Percentiles rank a stretch among this genome's conserved stretches.
Conservation (phyloP, 2,113 vertebrate genomes). For the Bostrychus sinensis region DNA sequence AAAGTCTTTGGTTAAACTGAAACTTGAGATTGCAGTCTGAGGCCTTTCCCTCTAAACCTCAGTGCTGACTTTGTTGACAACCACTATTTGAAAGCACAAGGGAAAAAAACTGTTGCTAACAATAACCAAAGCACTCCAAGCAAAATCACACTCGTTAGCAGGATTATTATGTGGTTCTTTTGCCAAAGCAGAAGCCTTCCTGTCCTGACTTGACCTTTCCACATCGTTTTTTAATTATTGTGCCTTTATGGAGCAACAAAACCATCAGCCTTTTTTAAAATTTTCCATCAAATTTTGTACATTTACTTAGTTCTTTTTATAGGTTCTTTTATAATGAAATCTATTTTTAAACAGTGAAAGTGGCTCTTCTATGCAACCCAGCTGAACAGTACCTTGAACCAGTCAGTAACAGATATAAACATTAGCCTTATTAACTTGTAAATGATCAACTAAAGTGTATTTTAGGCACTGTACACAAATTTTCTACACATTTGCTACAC, state of each 20-base stretch:
- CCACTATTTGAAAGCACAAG: slow-evolving; percentile 34
- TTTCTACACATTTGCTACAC: slow-evolving; percentile 44
- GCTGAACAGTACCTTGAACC: slow-evolving; percentile 49
- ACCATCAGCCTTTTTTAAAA: slow-evolving; percentile 50
- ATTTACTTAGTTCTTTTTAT: slow-evolving; percentile 48
- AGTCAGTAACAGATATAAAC: slow-evolving; percentile 48
- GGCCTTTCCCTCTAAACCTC: slow-evolving; percentile 33
- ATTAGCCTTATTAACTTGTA: slow-evolving; percentile 57
- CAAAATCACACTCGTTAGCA: slow-evolving; percentile 48
- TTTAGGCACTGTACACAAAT: slow-evolving; percentile 27
- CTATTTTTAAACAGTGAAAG: slow-evolving; percentile 64
- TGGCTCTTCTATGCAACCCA: slow-evolving; percentile 74
- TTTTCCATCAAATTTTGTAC: slow-evolving; percentile 62
- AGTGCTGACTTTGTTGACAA: slow-evolving; percentile 31
- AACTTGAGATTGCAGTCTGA: slow-evolving; percentile 28
- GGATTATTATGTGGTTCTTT: slow-evolving; percentile 50
- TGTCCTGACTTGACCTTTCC: slow-evolving; percentile 63
- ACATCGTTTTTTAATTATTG: slow-evolving; percentile 46
- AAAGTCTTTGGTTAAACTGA: slow-evolving; percentile 9
- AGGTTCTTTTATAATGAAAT: slow-evolving; percentile 66
- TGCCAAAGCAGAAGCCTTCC: slow-evolving; percentile 71
- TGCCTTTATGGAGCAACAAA: slow-evolving; percentile 69
- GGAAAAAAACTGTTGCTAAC: slow-evolving; percentile 19
- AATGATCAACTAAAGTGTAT: slow-evolving; percentile 31
- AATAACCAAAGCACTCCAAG: slow-evolving; percentile 53